Base-by-base conservation (phyloP, 2,113 vertebrate species). In the Sciurus niger region DNA sequence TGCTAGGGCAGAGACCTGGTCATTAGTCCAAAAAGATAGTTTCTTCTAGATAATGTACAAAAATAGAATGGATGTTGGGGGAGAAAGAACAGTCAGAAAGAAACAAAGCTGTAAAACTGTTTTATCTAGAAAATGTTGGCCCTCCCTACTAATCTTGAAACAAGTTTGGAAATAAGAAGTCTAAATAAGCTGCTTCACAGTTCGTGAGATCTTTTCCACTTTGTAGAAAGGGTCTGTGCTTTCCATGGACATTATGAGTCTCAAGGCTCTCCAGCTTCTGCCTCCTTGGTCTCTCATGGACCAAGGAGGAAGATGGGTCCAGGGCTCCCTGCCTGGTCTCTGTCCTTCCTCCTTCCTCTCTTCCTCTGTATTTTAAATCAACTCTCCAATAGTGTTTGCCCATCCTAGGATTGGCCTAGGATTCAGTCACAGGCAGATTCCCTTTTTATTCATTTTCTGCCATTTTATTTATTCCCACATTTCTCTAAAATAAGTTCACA, bases 121-220 rank as follows among this genome's bases (percentile, higher is more conserved):
- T 94, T 98, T 98, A 98, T 98, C 98, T 97, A 82, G 97, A 91
- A 96, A 97, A 95, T 85, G 93, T 60, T 60, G 86, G 94, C 84
- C 55, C 92, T 97, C 95, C 93, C 93, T 84, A 88, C 92, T 83
- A 83, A 88, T 96, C 97, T 97, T 84, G 84, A 97, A 96, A 96
- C 93, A 97, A 96, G 76, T 94, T 97, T 87, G 63, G 73, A 78
- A 87, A 93, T 84, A 96, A 34, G 5, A 60, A 78, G 8, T 55
- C 91, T 82, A 78, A 94, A 83, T 89, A 84, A 95, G 74, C 37
- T 87, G 79, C 86, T 96, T 67, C 77, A n/a, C 90, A 87, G 80
- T 84, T 96, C 84, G 65, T 20, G 84, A n/a, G 55, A 78, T 67
- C 76, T 40, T 94, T 94, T 58, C 96, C 73, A 94, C 60, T 96